A percentile compares a stretch with the other conserved stretches of the same genome.
Conservation (phyloP, 2,113 vertebrate genomes). For the Otus sunia region DNA sequence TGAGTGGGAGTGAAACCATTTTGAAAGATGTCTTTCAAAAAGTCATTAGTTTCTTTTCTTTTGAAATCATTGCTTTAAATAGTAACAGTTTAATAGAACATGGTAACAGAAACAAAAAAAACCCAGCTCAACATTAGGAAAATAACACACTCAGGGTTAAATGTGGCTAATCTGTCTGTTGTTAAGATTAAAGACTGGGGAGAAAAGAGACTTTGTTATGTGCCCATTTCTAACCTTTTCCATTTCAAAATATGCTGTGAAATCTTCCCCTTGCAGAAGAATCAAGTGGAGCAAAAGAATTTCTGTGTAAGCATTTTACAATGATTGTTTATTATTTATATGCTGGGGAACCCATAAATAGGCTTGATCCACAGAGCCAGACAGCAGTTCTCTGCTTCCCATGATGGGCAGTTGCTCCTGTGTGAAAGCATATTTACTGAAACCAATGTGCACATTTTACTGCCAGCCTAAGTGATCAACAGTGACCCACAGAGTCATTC, state of each 20-base stretch:
- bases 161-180: neutral
- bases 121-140: neutral
- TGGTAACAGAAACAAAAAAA: neutral
- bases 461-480: neutral
- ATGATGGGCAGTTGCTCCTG: neutral
- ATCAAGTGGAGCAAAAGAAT: neutral
- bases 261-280: neutral
- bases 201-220: neutral
- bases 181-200: neutral
- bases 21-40: constrained; percentile 34
- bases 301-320: neutral
- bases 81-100: constrained; percentile 26
- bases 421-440: neutral
- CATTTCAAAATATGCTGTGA: neutral
- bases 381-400: neutral
- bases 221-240: neutral
- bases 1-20: constrained; percentile 30
- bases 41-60: constrained; percentile 13
- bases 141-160: constrained; percentile 24
- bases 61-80: constrained; percentile 23
- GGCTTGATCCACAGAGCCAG: neutral
- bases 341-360: neutral
- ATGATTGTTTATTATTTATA: neutral
- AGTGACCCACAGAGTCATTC: neutral
- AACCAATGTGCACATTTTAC: neutral